Evolutionary conservation across 2,113 vertebrate genomes (phyloP).

Genomic region (Chaetura pelagica): DNA sequence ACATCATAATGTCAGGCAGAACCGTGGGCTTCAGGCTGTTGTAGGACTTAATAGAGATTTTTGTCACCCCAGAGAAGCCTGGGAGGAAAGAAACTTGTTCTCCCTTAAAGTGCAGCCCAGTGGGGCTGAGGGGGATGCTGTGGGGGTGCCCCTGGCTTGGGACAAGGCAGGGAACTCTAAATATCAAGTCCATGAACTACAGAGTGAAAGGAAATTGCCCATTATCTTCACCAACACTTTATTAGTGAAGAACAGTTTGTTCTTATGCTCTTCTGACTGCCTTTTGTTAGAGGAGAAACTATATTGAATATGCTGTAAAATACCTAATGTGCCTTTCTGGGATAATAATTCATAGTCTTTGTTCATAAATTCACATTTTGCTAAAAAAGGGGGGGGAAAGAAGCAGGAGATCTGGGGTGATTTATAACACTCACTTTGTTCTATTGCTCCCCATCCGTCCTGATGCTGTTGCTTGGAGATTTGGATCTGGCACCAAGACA

Average conservation of each 20-base stretch:
- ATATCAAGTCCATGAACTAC: background rate
- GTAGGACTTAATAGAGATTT: background rate
- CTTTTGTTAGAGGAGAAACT: conserved; percentile 40
- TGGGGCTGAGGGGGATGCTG: background rate
- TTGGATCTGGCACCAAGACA: background rate
- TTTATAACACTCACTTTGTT: background rate
- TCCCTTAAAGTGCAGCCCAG: background rate
- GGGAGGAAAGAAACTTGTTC: background rate
- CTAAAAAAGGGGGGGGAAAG: background rate
- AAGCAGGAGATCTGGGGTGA: background rate
- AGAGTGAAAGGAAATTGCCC: background rate
- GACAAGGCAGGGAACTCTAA: background rate
- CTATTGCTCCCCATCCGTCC: background rate
- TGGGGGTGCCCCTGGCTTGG: rapidly evolving
- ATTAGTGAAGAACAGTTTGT: conserved; percentile 50
- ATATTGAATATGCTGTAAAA: conserved; percentile 33
- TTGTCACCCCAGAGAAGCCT: background rate
- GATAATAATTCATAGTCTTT: conserved; percentile 34
- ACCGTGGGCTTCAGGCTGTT: background rate
- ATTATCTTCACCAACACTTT: conserved; percentile 24
- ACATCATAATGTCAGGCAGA: background rate
- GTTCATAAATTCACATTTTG: conserved; percentile 47
- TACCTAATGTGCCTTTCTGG: conserved; percentile 42
- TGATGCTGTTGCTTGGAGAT: background rate
- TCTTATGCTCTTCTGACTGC: conserved; percentile 8